Evolutionary conservation across 2,888 invertebrate species (phyloP).

Genomic region (Chrysina gloriosa): DNA sequence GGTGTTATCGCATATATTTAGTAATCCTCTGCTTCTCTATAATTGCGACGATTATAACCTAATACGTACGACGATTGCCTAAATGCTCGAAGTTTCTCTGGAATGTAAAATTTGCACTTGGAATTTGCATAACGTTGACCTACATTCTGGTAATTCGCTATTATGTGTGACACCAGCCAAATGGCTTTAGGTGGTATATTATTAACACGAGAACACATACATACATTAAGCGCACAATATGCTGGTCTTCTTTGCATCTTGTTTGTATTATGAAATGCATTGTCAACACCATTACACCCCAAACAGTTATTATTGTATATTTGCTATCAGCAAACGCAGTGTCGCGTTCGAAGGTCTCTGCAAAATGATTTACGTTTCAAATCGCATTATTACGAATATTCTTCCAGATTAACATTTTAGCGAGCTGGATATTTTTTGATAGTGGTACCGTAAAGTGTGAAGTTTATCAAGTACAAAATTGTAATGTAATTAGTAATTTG

Average conservation of each 20-base stretch:
- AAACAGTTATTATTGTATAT: not conserved
- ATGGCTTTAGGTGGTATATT: conserved; percentile 25
- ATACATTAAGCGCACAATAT: conserved; percentile 31
- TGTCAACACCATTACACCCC: conserved; percentile 7
- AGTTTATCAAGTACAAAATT: too few relatives aligned
- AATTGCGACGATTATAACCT: not conserved
- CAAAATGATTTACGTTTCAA: not conserved
- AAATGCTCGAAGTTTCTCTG: not conserved
- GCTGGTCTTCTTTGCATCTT: conserved; percentile 18
- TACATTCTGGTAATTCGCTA: conserved; percentile 10
- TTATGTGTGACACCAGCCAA: not conserved
- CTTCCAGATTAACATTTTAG: too few relatives aligned
- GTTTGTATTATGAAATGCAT: conserved; percentile 12
- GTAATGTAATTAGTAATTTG: too few relatives aligned
- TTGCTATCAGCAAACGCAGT: not conserved
- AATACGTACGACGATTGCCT: not conserved
- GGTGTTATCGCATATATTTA: too few relatives aligned
- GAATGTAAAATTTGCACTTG: conserved; percentile 8
- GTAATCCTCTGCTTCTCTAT: too few relatives aligned
- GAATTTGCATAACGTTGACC: conserved; percentile 26
- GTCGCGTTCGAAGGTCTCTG: not conserved
- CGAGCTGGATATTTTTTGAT: too few relatives aligned
- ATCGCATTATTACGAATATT: too few relatives aligned
- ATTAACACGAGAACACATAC: conserved; percentile 19
- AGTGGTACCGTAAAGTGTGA: too few relatives aligned